Conservation (phyloP, 1,140 invertebrate genomes). For the Halesus radiatus region DNA sequence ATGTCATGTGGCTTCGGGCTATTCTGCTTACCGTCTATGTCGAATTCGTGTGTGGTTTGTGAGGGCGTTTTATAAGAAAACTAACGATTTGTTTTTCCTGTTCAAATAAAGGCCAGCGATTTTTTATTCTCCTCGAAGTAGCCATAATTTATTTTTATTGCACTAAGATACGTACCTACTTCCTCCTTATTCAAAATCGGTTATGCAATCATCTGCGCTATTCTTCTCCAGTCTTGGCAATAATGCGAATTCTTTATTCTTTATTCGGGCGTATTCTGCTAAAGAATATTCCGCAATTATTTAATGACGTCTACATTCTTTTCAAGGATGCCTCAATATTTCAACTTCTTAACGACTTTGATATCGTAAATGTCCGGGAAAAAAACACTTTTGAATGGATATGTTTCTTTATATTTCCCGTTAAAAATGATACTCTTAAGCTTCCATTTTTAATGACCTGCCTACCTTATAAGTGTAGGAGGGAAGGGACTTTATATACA, state of each 20-base stretch:
- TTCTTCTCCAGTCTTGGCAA: background rate
- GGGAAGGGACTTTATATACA: no score
- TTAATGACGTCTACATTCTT: background rate
- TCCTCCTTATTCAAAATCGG: background rate
- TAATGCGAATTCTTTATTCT: background rate
- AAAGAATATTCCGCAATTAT: background rate
- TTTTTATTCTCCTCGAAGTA: slow-evolving; percentile 10
- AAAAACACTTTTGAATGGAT: no score
- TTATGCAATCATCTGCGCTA: background rate
- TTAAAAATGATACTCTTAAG: no score
- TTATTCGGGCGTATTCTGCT: background rate
- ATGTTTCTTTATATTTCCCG: no score
- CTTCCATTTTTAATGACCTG: no score
- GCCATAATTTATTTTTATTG: slow-evolving; percentile 38
- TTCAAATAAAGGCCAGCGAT: background rate
- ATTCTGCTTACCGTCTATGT: slow-evolving; percentile 1
- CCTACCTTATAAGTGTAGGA: no score
- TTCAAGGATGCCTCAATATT: background rate
- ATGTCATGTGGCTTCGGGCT: background rate
- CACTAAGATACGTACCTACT: background rate
- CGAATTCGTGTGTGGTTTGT: background rate
- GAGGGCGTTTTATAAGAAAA: slow-evolving; percentile 12
- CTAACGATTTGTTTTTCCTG: slow-evolving; percentile 13
- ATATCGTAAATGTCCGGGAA: no score
- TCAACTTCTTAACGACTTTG: background rate